Conservation (phyloP, 2,888 invertebrate species). For the Lapara coniferarum region DNA sequence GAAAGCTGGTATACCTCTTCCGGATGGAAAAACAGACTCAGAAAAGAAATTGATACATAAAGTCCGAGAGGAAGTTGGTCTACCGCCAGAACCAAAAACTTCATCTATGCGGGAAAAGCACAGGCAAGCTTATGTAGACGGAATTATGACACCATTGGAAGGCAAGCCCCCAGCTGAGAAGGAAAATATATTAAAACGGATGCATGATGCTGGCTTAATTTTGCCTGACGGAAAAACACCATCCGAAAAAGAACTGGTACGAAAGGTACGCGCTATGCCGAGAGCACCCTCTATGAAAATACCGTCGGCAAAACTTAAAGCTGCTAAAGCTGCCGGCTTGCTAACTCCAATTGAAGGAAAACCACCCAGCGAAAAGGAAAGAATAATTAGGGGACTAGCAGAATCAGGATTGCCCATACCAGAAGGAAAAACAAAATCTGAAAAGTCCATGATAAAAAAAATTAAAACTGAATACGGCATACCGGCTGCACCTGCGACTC, state of each 20-base stretch:
- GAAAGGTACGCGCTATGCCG: slow-evolving; percentile 37
- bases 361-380: slow-evolving; percentile 41
- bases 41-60: slow-evolving; percentile 44
- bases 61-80: slow-evolving; percentile 41
- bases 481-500: slow-evolving; percentile 45
- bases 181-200: slow-evolving; percentile 41
- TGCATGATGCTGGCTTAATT: slow-evolving; percentile 40
- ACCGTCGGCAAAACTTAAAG: slow-evolving; percentile 37
- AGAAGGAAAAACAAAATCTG: slow-evolving; percentile 47
- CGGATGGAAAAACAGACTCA: slow-evolving; percentile 45
- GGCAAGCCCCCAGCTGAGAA: slow-evolving; percentile 42
- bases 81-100: slow-evolving; percentile 47
- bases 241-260: slow-evolving; percentile 47
- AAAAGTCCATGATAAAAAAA: slow-evolving; percentile 45
- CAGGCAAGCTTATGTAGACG: slow-evolving; percentile 39
- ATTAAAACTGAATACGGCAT: slow-evolving; percentile 44
- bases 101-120: slow-evolving; percentile 39
- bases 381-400: slow-evolving; percentile 40
- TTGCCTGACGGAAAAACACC: slow-evolving; percentile 49
- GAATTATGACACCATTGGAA: slow-evolving; percentile 40
- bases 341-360: slow-evolving; percentile 41
- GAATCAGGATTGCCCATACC: slow-evolving; percentile 44
- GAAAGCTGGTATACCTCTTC: slow-evolving; percentile 38
- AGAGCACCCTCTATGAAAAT: slow-evolving; percentile 31
- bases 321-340: slow-evolving; percentile 43